phyloP scores from a whole-genome alignment of 2,797 vertebrate genomes.

The Esox masquinongy region DNA sequence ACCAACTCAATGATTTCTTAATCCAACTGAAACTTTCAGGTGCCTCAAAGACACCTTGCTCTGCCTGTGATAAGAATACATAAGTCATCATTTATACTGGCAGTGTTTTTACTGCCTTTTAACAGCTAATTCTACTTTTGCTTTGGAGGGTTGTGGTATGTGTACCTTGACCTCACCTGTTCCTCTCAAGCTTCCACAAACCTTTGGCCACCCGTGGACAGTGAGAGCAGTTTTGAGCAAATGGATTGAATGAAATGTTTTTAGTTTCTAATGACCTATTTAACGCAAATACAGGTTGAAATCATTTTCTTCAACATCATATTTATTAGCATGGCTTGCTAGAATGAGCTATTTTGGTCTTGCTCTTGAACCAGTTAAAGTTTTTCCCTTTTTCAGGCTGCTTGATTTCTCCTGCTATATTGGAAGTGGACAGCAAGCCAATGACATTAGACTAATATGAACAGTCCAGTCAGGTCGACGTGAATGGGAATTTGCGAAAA shows the following conservation, averaged over 20 bases:
- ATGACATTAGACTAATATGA: conserved; percentile 5
- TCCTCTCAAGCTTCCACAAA: neutral
- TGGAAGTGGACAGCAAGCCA: neutral
- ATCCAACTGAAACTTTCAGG: neutral
- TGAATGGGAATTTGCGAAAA: conserved; percentile 12
- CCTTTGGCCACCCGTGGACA: neutral
- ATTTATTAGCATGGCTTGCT: neutral
- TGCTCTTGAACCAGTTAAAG: neutral
- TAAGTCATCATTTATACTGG: neutral
- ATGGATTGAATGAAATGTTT: neutral
- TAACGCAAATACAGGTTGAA: neutral
- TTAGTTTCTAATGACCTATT: neutral
- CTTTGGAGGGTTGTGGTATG: neutral
- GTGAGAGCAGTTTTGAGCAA: neutral
- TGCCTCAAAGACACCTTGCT: neutral
- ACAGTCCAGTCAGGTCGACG: neutral
- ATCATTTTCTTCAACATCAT: neutral
- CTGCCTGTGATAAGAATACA: neutral
- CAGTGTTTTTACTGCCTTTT: neutral
- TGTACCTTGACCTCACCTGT: neutral
- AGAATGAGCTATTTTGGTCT: neutral
- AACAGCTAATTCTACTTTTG: neutral
- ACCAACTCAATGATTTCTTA: neutral
- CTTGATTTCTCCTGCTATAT: neutral
- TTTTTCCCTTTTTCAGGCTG: neutral